phyloP scores from a whole-genome alignment of 2,888 invertebrate genomes.

The Anaspis maculata region DNA sequence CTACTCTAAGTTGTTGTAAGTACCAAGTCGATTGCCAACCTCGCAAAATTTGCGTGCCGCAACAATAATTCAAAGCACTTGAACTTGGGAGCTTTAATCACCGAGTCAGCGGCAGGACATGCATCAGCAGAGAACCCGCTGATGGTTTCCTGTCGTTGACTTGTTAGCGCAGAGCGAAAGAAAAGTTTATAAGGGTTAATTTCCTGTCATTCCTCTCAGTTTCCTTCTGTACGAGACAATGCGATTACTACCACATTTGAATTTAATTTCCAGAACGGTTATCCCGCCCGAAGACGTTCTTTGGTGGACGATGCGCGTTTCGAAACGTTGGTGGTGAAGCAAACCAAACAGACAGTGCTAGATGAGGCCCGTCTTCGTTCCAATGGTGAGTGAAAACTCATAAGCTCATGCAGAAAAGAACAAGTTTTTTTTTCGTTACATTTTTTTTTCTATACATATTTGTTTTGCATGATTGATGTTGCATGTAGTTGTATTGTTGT shows the following conservation, averaged over 20 bases:
- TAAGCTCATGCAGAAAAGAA: background rate
- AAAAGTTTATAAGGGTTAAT: too few species aligned
- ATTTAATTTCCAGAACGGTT: conserved; percentile 76
- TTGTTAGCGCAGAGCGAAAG: too few species aligned
- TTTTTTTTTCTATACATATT: background rate
- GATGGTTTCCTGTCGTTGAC: too few species aligned
- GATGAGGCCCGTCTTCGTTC: conserved; percentile 84
- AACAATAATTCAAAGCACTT: too few species aligned
- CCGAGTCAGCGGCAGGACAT: too few species aligned
- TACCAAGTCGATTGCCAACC: too few species aligned
- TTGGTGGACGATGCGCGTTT: conserved; percentile 97
- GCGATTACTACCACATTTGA: conserved; percentile 1
- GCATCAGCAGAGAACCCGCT: too few species aligned
- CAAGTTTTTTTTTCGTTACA: too few species aligned
- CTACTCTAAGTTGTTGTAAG: too few species aligned
- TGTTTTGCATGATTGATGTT: conserved; percentile 6
- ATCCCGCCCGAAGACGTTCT: conserved; percentile 89
- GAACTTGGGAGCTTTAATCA: too few species aligned
- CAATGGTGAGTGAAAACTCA: conserved; percentile 58
- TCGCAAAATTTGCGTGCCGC: too few species aligned
- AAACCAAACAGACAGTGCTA: conserved; percentile 86
- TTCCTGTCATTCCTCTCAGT: conserved; percentile 25
- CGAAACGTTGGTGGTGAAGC: conserved; percentile 91
- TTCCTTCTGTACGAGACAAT: conserved; percentile 34
- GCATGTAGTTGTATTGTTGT: conserved; percentile 19